Evolutionary conservation across 2,113 vertebrate genomes (phyloP).

Genomic region (Meriones unguiculatus): DNA sequence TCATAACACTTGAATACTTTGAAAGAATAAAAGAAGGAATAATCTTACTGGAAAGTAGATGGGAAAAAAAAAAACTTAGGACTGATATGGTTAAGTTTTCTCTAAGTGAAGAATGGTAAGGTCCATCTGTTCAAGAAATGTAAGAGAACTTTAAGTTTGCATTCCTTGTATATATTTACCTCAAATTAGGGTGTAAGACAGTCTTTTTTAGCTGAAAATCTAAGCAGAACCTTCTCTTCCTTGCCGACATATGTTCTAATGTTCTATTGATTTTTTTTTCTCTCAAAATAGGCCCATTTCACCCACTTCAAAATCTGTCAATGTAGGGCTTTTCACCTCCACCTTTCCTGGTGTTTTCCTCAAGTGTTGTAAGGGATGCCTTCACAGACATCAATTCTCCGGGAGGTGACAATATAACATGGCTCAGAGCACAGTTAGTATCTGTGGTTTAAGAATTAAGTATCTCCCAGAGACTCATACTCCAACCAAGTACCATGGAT

Average conservation of each 20-base stretch:
- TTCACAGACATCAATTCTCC: constrained; percentile 7
- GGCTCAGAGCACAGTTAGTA: constrained; percentile 44
- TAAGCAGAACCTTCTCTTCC: constrained; percentile 72
- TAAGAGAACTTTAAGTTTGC: constrained; percentile 39
- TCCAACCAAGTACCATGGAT: no score
- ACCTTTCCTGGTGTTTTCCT: constrained; percentile 61
- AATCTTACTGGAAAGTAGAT: not conserved
- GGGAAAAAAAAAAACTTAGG: not conserved
- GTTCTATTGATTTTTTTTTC: constrained; percentile 79
- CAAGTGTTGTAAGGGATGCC: constrained; percentile 50
- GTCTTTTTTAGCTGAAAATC: constrained; percentile 68
- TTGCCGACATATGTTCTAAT: constrained; percentile 81
- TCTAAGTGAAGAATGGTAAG: constrained; percentile 17
- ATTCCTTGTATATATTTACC: constrained; percentile 43
- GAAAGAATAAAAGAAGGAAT: not conserved
- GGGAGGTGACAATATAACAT: constrained; percentile 59
- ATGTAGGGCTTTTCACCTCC: constrained; percentile 51
- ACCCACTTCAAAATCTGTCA: constrained; percentile 79
- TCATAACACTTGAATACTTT: not conserved
- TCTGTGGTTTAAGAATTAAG: constrained; percentile 58
- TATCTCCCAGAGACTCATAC: not conserved
- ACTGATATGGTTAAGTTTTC: not conserved
- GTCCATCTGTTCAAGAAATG: constrained; percentile 35
- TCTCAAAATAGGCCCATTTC: constrained; percentile 78
- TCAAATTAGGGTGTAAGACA: constrained; percentile 65